Percentiles rank a stretch among this genome's conserved stretches.
Conservation (phyloP, 2,113 vertebrate genomes). For the Brachyhypopomus occidentalis region DNA sequence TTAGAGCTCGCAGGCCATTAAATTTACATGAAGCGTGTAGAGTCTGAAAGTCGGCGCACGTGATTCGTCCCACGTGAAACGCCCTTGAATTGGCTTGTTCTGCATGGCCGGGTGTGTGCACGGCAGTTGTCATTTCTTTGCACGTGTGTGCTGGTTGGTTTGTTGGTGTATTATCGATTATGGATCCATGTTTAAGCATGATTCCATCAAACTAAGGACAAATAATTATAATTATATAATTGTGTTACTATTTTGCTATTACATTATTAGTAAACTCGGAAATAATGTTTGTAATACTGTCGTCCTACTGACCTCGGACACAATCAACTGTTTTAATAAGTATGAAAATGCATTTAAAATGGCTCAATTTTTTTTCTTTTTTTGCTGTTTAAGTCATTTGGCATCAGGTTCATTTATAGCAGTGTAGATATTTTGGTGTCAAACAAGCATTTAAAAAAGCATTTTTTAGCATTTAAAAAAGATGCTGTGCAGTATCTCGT, state of each 20-base stretch:
- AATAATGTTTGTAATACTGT: slow-evolving; percentile 9
- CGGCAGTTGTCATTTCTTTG: background rate
- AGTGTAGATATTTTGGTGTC: no score
- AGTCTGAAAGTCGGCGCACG: background rate
- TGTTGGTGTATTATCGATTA: background rate
- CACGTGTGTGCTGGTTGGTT: background rate
- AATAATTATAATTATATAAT: background rate
- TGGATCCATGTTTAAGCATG: no score
- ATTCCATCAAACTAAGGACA: background rate
- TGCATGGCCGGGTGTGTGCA: background rate
- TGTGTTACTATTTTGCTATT: no score
- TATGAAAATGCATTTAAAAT: no score
- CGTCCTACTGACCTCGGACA: background rate
- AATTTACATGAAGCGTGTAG: slow-evolving; percentile 63
- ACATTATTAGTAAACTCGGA: slow-evolving; percentile 26
- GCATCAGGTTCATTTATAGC: no score
- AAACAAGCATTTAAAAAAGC: no score
- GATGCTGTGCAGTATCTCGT: no score
- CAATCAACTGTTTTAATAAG: background rate
- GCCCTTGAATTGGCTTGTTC: background rate
- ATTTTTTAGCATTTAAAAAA: no score
- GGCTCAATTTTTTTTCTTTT: no score
- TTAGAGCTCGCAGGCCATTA: slow-evolving; percentile 55
- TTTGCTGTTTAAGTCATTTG: no score
- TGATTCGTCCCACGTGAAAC: background rate